phyloP scores from a whole-genome alignment of 37 sponge, comb jelly and placozoan genomes.

The Beroe forskalii region DNA sequence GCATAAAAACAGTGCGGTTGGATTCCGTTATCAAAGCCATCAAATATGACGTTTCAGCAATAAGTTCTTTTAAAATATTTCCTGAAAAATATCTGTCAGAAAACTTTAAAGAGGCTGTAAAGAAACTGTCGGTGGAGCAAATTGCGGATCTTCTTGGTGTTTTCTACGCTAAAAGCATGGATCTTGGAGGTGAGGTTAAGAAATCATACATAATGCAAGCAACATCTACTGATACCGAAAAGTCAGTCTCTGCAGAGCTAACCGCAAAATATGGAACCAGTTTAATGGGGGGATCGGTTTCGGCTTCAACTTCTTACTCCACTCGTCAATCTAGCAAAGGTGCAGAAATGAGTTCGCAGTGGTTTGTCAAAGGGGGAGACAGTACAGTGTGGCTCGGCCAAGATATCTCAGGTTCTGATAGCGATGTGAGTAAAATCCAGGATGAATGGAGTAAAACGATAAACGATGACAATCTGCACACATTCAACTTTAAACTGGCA shows the following conservation, averaged over 20 bases:
- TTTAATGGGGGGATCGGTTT: not conserved
- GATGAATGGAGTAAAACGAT: not conserved
- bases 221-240: not conserved
- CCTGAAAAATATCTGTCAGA: not conserved
- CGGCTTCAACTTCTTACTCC: not conserved
- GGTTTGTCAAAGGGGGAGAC: not conserved
- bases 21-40: not conserved
- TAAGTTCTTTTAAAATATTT: not conserved
- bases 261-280: not conserved
- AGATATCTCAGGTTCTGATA: too few relatives aligned
- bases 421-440: too few relatives aligned
- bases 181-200: not conserved
- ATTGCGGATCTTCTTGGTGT: not conserved
- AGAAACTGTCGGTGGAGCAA: not conserved
- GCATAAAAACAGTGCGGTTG: not conserved
- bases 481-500: not conserved
- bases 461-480: too few relatives aligned
- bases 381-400: not conserved
- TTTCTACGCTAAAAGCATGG: not conserved
- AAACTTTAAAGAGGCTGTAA: not conserved
- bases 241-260: not conserved
- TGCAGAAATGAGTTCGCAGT: not conserved
- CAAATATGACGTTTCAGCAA: not conserved
- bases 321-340: not conserved
- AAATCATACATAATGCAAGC: conserved; percentile 1